A percentile compares a stretch with the other conserved stretches of the same genome.
phyloP scores from a whole-genome alignment of 1,140 invertebrate genomes.

The Bombus ignitus region DNA sequence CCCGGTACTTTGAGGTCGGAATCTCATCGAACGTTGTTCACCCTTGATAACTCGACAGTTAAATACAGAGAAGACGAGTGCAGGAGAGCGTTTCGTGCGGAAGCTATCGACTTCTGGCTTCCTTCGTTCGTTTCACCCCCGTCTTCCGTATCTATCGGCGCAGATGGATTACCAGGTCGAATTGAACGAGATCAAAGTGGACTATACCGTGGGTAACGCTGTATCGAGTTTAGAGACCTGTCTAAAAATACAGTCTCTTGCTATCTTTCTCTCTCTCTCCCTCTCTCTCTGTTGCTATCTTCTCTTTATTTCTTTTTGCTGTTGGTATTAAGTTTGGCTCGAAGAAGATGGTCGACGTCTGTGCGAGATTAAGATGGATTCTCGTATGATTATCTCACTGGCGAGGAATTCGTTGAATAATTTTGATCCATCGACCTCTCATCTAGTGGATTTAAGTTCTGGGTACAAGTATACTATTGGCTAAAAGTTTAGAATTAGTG shows the following conservation, averaged over 20 bases:
- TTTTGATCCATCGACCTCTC: background rate
- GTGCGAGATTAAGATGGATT: conserved; percentile 28
- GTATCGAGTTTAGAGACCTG: conserved; percentile 39
- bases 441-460: background rate
- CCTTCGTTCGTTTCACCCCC: conserved; percentile 20
- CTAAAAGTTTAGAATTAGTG: too few species aligned
- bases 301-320: background rate
- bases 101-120: conserved; percentile 52
- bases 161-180: conserved; percentile 49
- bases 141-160: conserved; percentile 35
- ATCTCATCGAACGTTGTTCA: conserved; percentile 49
- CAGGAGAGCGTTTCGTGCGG: conserved; percentile 22
- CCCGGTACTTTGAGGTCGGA: conserved; percentile 48
- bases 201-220: conserved; percentile 24
- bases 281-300: background rate
- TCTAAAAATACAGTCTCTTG: conserved; percentile 30
- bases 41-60: conserved; percentile 53
- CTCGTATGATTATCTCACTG: conserved; percentile 18
- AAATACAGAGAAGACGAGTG: conserved; percentile 42
- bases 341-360: background rate
- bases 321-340: background rate
- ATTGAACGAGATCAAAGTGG: conserved; percentile 53
- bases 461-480: too few species aligned
- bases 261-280: background rate
- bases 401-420: background rate